Evolutionary conservation across 1,140 invertebrate species (phyloP).

Genomic region (Macrosteles quadrilineatus): DNA sequence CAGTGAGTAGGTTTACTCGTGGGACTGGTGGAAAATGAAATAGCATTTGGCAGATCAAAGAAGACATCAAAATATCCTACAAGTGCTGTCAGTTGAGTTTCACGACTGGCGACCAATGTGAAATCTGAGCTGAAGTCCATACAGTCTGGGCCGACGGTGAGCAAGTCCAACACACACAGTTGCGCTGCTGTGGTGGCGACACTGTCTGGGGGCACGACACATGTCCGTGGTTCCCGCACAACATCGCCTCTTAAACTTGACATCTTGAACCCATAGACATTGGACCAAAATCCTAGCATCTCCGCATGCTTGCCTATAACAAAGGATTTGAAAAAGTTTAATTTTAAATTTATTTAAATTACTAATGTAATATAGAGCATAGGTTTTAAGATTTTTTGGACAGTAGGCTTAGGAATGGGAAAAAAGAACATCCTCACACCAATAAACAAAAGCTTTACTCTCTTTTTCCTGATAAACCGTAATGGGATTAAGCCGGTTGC

Average conservation of each 20-base stretch:
- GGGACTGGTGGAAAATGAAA: conserved; percentile 75
- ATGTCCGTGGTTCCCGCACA: conserved; percentile 85
- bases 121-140: conserved; percentile 82
- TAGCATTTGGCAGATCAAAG: conserved; percentile 71
- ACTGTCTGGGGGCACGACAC: conserved; percentile 73
- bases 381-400: background rate
- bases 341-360: background rate
- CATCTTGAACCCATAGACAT: conserved; percentile 98
- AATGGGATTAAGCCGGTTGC: no score
- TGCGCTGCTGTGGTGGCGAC: conserved; percentile 72
- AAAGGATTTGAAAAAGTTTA: no score
- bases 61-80: conserved; percentile 93
- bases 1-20: conserved; percentile 83
- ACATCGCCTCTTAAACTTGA: conserved; percentile 88
- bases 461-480: no score
- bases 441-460: no score
- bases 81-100: conserved; percentile 81
- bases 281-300: conserved; percentile 86
- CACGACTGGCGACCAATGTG: conserved; percentile 65
- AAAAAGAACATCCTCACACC: no score
- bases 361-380: background rate
- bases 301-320: conserved; percentile 66
- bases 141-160: conserved; percentile 77
- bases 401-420: no score
- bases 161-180: conserved; percentile 75